Evolutionary conservation across 2,888 invertebrate genomes (phyloP).

Genomic region (Phanerotoma sp.): DNA sequence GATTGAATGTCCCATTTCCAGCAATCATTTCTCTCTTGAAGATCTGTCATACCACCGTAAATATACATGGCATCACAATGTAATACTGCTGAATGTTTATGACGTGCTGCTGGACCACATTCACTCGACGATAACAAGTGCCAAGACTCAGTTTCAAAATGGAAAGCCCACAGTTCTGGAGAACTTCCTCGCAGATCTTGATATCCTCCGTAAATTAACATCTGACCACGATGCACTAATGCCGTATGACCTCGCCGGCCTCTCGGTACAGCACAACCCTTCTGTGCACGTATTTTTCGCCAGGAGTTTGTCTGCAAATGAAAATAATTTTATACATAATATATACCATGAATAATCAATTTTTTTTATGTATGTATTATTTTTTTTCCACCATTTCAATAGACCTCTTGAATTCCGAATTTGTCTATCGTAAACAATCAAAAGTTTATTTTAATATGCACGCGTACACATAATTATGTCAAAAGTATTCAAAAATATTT

Average conservation of each 20-base stretch:
- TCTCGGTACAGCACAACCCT: slow-evolving; percentile 66
- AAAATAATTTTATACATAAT: slow-evolving; percentile 1
- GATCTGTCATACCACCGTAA: slow-evolving; percentile 86
- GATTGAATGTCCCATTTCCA: slow-evolving; percentile 74
- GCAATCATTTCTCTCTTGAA: slow-evolving; percentile 74
- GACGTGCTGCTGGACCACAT: slow-evolving; percentile 68
- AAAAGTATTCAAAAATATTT: no score
- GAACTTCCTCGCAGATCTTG: slow-evolving; percentile 82
- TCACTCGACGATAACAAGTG: slow-evolving; percentile 61
- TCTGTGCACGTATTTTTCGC: slow-evolving; percentile 64
- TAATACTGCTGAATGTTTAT: slow-evolving; percentile 82
- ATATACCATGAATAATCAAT: slow-evolving; percentile 7
- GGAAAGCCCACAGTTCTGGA: slow-evolving; percentile 84
- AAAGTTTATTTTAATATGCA: no score
- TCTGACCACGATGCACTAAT: slow-evolving; percentile 73
- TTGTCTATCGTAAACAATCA: no score
- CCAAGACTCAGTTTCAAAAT: slow-evolving; percentile 85
- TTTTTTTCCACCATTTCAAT: no score
- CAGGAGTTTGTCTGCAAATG: slow-evolving; percentile 61
- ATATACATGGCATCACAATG: slow-evolving; percentile 80
- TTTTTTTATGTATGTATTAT: no score
- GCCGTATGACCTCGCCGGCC: slow-evolving; percentile 83
- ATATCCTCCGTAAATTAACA: slow-evolving; percentile 87
- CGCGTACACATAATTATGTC: no score
- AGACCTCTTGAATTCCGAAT: no score